Base-by-base conservation (phyloP, 1,140 invertebrate genomes). In the Lepidostoma basale region DNA sequence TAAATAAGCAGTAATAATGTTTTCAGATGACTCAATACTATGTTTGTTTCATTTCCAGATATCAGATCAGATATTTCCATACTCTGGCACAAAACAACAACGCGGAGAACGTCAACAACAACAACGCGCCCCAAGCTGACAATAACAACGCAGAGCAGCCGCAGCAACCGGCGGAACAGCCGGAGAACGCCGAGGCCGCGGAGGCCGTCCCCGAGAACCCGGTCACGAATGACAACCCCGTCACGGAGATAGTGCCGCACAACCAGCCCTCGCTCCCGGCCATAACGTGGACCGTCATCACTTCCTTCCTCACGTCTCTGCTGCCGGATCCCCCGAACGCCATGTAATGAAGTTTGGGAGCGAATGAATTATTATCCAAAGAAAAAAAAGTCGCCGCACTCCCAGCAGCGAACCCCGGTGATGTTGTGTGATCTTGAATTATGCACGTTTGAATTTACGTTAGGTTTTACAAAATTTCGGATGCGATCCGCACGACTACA, bases 271-370 rank as follows among this genome's bases (percentile, higher is more conserved):
- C 89, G 1, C 77, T 87, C 39, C 78, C 90, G 5, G 85, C 86
- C n/a, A 83, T 90, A 4, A 87, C 88, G 3, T 90, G 89, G 88
- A 90, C 89, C 74, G 88, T 92, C 73, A 87, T 92, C 66, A 87
- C 87, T 5, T 88, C 88, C 20, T 92, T 93, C 78, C 91, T 93
- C 74, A 85, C 90, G 1, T 92, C 90, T 0, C 81, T 93, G 18
- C 88, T 92, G 76, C 91, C 91, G 2, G 90, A 92, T 72, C 86
- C 88, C 68, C 86, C 85, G 16, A 71, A 71, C 40, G 49, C 63
- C 16, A 52, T 70, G 1, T 66, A 66, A 47, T 12, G 9, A 28
- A 56, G 25, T 26, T n/a, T n/a, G n/a, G n/a, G n/a, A n/a, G n/a
- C n/a, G n/a, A 25, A 28, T 10, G 28, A 4, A 6, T 14, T 2